Conservation (phyloP, 2,888 invertebrate species). For the Nymphalis c-album region DNA sequence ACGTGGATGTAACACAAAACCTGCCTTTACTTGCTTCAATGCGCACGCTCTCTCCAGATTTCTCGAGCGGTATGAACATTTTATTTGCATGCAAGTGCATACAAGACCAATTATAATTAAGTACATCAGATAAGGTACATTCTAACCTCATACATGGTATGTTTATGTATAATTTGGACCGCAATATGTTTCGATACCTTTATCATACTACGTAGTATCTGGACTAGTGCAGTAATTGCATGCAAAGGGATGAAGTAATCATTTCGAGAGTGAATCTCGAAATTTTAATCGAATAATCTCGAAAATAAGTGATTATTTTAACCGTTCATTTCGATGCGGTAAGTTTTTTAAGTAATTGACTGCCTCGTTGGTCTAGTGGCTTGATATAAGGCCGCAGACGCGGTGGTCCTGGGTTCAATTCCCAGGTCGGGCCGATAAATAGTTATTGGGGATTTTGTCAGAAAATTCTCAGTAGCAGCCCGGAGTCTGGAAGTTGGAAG, state of each 20-base stretch:
- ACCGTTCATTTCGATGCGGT: not conserved
- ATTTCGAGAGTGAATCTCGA: not conserved
- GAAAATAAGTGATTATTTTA: not conserved
- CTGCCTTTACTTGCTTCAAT: constrained; percentile 55
- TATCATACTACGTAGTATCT: constrained; percentile 37
- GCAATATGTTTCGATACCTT: not conserved
- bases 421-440: no score
- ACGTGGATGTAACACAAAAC: constrained; percentile 48
- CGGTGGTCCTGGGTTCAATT: no score
- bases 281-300: not conserved
- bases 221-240: constrained; percentile 49
- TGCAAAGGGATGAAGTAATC: constrained; percentile 24
- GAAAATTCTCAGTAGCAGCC: no score
- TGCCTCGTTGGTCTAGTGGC: no score
- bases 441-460: no score
- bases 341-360: no score
- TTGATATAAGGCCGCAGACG: no score
- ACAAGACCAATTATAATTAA: constrained; percentile 62
- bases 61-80: constrained; percentile 65
- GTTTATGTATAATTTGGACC: constrained; percentile 10
- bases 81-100: constrained; percentile 71
- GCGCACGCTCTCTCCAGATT: constrained; percentile 70
- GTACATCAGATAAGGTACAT: constrained; percentile 63
- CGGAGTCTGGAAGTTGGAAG: no score
- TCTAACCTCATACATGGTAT: constrained; percentile 44